These are phyloP conservation scores for Thalassarche chlororhynchos DNA, from an alignment of 2,113 vertebrate genomes.

Conservation along the genomic window DNA sequence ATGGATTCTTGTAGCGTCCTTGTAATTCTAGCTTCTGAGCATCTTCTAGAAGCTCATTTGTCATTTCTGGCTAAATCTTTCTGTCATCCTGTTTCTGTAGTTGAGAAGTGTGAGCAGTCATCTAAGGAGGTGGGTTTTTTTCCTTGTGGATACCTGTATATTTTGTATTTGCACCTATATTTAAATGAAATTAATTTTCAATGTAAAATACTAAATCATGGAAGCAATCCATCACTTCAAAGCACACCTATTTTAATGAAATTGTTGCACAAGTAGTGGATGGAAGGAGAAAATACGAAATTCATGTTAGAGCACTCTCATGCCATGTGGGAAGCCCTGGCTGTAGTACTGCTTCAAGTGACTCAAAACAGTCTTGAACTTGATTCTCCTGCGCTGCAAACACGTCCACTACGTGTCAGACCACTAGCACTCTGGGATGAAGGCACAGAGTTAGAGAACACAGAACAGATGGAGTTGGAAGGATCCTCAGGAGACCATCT, in stretches of 20 bases:
- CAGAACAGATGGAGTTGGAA: not conserved
- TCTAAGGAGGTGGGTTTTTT: not conserved
- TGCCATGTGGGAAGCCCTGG: not conserved
- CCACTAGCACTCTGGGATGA: not conserved
- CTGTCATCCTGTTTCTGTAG: not conserved
- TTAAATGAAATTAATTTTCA: not conserved
- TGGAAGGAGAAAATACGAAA: not conserved
- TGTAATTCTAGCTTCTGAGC: not conserved
- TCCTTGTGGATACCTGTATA: not conserved
- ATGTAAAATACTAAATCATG: not conserved
- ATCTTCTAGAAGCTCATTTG: not conserved
- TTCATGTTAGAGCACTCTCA: not conserved
- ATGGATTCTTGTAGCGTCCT: not conserved
- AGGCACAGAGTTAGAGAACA: not conserved
- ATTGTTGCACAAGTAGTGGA: not conserved
- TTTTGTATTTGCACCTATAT: not conserved
- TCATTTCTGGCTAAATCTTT: not conserved
- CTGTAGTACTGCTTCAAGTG: not conserved
- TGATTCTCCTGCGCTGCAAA: not conserved
- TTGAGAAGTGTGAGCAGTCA: not conserved
- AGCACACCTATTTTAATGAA: not conserved
- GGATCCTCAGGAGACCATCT: not conserved
- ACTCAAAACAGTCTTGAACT: not conserved
- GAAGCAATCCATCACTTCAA: not conserved
- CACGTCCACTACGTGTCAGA: rapidly evolving